These are phyloP conservation scores for Meghimatium bilineatum DNA, from an alignment of 2,888 invertebrate species.

Conservation along the genomic window DNA sequence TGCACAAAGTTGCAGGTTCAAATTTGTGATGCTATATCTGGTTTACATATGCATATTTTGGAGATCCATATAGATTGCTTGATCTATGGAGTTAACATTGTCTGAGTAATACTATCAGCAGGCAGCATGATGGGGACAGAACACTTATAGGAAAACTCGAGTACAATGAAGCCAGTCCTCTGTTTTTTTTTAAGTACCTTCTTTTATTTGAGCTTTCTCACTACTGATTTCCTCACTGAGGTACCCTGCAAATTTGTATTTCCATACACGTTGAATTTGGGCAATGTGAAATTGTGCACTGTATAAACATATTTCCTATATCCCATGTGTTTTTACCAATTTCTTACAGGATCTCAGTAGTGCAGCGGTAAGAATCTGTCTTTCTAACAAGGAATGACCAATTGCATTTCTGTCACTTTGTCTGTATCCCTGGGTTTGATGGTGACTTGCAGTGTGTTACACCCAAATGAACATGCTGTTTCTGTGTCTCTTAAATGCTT, in stretches of 20 bases:
- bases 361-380: constrained; percentile 41
- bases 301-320: neutral
- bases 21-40: too few species aligned
- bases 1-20: too few species aligned
- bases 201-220: neutral
- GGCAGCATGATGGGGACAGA: too few species aligned
- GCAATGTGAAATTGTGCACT: neutral
- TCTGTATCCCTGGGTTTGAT: neutral
- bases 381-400: neutral
- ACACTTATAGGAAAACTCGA: too few species aligned
- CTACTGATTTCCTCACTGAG: neutral
- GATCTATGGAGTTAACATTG: too few species aligned
- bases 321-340: constrained; percentile 11
- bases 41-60: too few species aligned
- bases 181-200: too few species aligned
- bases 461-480: neutral
- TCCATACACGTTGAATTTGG: too few species aligned
- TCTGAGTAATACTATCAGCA: too few species aligned
- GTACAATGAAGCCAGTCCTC: too few species aligned
- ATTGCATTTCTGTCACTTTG: constrained; percentile 9
- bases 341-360: constrained; percentile 35
- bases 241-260: too few species aligned
- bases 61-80: too few species aligned
- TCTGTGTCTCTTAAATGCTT: neutral
- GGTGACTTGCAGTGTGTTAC: neutral